Conservation (phyloP, 2,797 vertebrate genomes). For the Odontamblyopus lacepedii region DNA sequence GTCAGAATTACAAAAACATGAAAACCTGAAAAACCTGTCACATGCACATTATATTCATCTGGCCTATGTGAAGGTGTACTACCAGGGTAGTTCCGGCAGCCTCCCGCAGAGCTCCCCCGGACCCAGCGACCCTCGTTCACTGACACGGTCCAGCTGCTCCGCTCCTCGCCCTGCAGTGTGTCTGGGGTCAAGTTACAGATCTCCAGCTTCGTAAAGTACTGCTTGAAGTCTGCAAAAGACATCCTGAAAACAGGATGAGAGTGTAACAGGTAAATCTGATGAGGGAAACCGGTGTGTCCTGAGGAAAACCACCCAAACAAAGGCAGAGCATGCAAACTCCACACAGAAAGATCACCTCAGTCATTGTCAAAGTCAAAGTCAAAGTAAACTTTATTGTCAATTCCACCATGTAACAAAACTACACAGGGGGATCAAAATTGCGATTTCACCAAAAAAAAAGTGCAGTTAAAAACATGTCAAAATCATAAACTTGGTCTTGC, state of each 20-base stretch:
- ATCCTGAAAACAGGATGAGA: constrained; percentile 79
- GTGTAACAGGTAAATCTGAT: background rate
- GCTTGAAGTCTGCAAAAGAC: constrained; percentile 91
- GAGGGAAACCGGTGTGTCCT: background rate
- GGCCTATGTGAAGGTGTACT: background rate
- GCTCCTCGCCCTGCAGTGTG: constrained; percentile 83
- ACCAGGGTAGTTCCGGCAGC: constrained; percentile 96
- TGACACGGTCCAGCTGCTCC: constrained; percentile 91
- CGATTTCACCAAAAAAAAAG: too few relatives aligned
- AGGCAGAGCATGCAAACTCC: too few relatives aligned
- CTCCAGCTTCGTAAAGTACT: constrained; percentile 93
- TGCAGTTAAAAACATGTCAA: too few relatives aligned
- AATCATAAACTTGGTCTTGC: too few relatives aligned
- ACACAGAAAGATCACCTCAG: too few relatives aligned
- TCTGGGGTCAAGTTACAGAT: constrained; percentile 98
- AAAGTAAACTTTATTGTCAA: too few relatives aligned
- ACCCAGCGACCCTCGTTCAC: constrained; percentile 97
- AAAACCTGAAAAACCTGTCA: too few relatives aligned
- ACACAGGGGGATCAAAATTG: too few relatives aligned
- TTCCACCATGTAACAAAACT: too few relatives aligned
- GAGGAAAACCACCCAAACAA: background rate
- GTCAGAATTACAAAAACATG: background rate
- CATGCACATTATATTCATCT: too few relatives aligned
- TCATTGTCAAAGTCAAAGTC: too few relatives aligned
- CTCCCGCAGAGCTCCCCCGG: constrained; percentile 94